Conservation (phyloP, 2,888 invertebrate genomes). For the Rutpela maculata region DNA sequence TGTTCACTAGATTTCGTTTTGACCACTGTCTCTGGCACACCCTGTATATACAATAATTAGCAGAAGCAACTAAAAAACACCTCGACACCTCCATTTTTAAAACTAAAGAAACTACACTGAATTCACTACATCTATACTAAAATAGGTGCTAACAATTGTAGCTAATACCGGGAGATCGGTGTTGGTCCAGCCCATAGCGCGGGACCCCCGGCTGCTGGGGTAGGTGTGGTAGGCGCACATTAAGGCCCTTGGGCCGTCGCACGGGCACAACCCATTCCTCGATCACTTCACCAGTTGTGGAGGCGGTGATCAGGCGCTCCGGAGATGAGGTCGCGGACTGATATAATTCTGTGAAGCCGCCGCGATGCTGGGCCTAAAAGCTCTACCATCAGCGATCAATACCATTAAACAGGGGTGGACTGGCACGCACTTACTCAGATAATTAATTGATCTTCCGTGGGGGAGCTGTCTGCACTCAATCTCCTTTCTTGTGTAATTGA, state of each 20-base stretch:
- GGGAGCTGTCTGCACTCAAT: neutral
- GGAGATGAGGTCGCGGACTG: conserved; percentile 68
- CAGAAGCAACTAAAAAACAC: conserved; percentile 6
- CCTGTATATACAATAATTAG: neutral
- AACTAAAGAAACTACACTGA: conserved; percentile 43
- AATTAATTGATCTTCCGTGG: neutral
- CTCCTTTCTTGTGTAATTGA: neutral
- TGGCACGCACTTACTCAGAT: conserved; percentile 1
- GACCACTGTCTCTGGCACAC: too few relatives aligned
- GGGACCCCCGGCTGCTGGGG: conserved; percentile 71
- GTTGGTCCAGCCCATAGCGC: conserved; percentile 71
- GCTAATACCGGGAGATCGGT: conserved; percentile 60
- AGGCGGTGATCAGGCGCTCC: conserved; percentile 42
- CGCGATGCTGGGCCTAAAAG: conserved; percentile 66
- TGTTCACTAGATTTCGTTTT: too few relatives aligned
- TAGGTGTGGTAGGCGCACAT: conserved; percentile 74
- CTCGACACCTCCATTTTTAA: neutral
- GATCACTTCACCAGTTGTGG: conserved; percentile 25
- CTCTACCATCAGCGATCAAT: conserved; percentile 66
- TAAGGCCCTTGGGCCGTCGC: conserved; percentile 55
- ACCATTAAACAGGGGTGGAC: conserved; percentile 54
- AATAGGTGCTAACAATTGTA: conserved; percentile 54
- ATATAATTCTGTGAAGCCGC: conserved; percentile 50
- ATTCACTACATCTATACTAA: conserved; percentile 52
- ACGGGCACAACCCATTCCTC: conserved; percentile 28